Evolutionary conservation across 2,113 vertebrate genomes (phyloP).

Genomic region (Indri indri): DNA sequence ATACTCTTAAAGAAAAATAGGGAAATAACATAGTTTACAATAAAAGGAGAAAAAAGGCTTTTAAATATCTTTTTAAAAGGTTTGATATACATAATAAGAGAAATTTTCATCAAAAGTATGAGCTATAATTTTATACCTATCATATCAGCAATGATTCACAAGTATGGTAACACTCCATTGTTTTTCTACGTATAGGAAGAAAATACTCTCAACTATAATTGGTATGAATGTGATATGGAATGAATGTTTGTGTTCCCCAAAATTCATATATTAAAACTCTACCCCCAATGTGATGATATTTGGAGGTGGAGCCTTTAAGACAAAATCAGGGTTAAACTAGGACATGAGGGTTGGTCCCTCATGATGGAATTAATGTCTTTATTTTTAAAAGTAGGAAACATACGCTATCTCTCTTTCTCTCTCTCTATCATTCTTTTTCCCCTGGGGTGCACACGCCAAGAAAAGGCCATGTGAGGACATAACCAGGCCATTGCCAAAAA

Average conservation of each 20-base stretch:
- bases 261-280: too few relatives aligned
- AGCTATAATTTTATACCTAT: not conserved
- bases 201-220: not conserved
- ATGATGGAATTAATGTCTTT: not conserved
- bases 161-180: not conserved
- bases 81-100: not conserved
- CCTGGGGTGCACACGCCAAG: not conserved
- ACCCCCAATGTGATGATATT: not conserved
- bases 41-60: not conserved
- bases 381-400: not conserved
- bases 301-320: not conserved
- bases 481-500: not conserved
- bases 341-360: too few relatives aligned
- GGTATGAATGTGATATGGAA: not conserved
- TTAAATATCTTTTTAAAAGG: not conserved
- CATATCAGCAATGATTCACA: not conserved
- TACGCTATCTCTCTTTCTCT: not conserved
- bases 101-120: not conserved
- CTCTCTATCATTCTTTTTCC: too few relatives aligned
- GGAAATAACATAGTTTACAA: not conserved
- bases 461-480: not conserved
- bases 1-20: not conserved
- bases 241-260: not conserved
- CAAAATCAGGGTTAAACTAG: not conserved
- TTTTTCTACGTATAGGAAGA: not conserved